phyloP scores from a whole-genome alignment of 2,888 invertebrate genomes.

The Erebia palarica region DNA sequence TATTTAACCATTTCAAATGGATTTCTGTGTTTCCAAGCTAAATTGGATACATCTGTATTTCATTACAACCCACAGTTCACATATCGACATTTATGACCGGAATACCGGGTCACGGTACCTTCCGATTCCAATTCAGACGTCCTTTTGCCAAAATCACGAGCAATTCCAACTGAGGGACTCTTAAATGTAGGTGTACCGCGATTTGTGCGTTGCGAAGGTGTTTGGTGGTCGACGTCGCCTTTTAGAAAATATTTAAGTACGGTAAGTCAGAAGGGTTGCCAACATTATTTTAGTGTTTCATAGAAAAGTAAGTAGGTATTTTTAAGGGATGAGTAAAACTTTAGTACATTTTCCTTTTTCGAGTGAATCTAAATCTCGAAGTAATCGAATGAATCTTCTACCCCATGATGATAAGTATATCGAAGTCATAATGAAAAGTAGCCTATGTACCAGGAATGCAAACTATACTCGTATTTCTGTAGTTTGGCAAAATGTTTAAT shows the following conservation, averaged over 20 bases:
- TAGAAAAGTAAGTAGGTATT: too few relatives aligned
- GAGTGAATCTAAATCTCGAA: too few relatives aligned
- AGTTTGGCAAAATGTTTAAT: too few relatives aligned
- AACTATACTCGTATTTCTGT: too few relatives aligned
- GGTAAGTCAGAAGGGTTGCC: too few relatives aligned
- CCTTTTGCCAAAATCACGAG: slow-evolving; percentile 77
- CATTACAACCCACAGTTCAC: slow-evolving; percentile 45
- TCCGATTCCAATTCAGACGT: slow-evolving; percentile 61
- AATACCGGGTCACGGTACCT: slow-evolving; percentile 59
- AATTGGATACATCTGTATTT: slow-evolving; percentile 46
- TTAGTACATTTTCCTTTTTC: too few relatives aligned
- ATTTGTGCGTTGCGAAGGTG: slow-evolving; percentile 56
- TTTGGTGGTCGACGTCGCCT: slow-evolving; percentile 68
- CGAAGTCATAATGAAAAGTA: too few relatives aligned
- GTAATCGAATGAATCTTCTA: too few relatives aligned
- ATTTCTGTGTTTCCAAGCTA: slow-evolving; percentile 49
- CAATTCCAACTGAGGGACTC: slow-evolving; percentile 68
- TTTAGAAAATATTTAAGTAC: slow-evolving; percentile 46
- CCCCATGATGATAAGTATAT: too few relatives aligned
- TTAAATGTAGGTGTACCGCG: slow-evolving; percentile 73
- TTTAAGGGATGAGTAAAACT: too few relatives aligned
- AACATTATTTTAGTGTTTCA: too few relatives aligned
- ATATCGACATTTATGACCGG: slow-evolving; percentile 50
- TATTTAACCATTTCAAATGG: slow-evolving; percentile 52
- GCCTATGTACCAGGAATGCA: too few relatives aligned